Conservation (phyloP, 1,140 invertebrate species). For the Probaryconus sp. region DNA sequence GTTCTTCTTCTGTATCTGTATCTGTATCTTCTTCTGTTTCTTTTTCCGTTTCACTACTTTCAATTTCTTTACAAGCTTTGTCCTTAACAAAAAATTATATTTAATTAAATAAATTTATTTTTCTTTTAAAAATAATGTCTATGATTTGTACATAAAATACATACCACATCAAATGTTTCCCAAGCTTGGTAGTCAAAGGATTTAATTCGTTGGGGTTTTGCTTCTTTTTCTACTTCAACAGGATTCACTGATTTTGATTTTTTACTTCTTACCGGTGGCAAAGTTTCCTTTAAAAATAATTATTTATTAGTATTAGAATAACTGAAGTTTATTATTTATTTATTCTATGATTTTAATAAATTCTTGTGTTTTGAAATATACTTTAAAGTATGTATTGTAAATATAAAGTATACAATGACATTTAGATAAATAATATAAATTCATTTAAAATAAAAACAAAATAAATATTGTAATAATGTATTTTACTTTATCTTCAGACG, state of each 20-base stretch:
- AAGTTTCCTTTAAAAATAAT: conserved; percentile 23
- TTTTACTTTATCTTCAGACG: conserved; percentile 23
- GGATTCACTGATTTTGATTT: conserved; percentile 30
- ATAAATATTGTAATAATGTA: not conserved
- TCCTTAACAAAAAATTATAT: conserved; percentile 77
- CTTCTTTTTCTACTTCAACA: conserved; percentile 62
- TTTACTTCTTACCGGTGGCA: conserved; percentile 80
- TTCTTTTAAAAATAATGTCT: no score
- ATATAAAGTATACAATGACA: not conserved
- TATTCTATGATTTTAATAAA: conserved; percentile 7
- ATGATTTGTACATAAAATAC: conserved; percentile 41
- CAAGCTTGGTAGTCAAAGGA: conserved; percentile 85
- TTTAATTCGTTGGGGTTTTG: conserved; percentile 73
- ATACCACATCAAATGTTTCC: conserved; percentile 90
- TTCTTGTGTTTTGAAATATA: not conserved
- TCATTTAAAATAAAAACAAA: not conserved
- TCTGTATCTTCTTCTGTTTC: conserved; percentile 81
- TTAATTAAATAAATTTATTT: conserved; percentile 13
- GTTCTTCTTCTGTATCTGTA: conserved; percentile 77
- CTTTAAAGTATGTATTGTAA: no score
- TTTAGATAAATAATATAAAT: conserved; percentile 10
- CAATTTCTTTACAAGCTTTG: conserved; percentile 84
- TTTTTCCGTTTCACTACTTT: no score
- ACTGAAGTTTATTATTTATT: no score
- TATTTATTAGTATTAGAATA: conserved; percentile 10